phyloP scores from a whole-genome alignment of 2,113 vertebrate species.

The Sylvilagus bachmani region DNA sequence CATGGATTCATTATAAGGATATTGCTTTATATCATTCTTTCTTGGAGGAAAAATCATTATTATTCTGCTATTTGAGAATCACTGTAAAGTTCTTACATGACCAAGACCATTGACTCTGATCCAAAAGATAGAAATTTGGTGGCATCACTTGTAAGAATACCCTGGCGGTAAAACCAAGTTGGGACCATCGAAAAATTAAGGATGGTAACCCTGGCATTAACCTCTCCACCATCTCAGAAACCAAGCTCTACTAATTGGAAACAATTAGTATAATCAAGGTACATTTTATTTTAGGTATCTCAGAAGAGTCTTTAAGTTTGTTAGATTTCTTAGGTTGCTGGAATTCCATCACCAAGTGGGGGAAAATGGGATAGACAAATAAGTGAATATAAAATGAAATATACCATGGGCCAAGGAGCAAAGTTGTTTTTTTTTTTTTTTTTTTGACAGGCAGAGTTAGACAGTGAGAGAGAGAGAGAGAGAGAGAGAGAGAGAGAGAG shows the following conservation, averaged over 20 bases:
- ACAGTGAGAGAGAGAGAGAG: too few relatives aligned
- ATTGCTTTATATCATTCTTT: slow-evolving; percentile 1
- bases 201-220: background rate
- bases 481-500: too few relatives aligned
- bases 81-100: background rate
- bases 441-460: too few relatives aligned
- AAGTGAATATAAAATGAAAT: slow-evolving; percentile 36
- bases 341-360: background rate
- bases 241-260: background rate
- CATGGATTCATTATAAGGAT: background rate
- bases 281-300: background rate
- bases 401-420: background rate
- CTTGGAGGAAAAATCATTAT: background rate
- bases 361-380: background rate
- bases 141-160: background rate
- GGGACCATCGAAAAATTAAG: background rate
- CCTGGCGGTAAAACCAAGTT: slow-evolving; percentile 3
- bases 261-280: background rate
- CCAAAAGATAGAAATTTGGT: background rate
- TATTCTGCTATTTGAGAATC: background rate
- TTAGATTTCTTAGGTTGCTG: background rate
- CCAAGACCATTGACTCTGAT: background rate
- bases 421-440: too few relatives aligned
- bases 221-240: background rate
- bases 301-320: background rate